Evolutionary conservation across 2,888 invertebrate genomes (phyloP).

Genomic region (Dione vanillae): DNA sequence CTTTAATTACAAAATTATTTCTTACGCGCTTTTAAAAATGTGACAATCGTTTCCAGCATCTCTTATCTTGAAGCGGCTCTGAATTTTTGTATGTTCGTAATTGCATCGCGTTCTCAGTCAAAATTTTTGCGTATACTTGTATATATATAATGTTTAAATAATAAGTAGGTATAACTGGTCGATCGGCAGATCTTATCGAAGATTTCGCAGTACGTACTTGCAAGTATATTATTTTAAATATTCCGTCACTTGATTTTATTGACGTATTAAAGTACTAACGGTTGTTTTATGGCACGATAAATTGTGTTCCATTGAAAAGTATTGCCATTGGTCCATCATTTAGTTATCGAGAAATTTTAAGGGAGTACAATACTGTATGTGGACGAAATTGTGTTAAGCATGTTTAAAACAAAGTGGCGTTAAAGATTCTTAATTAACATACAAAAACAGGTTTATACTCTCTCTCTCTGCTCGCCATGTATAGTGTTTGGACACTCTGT

Average conservation of each 20-base stretch:
- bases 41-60: slow-evolving; percentile 52
- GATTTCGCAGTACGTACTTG: slow-evolving; percentile 45
- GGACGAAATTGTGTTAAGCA: neutral
- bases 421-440: no score
- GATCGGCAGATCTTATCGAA: slow-evolving; percentile 55
- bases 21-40: neutral
- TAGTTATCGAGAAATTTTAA: neutral
- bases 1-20: neutral
- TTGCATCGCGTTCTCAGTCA: slow-evolving; percentile 69
- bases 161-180: slow-evolving; percentile 66
- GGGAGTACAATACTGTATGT: neutral
- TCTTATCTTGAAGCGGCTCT: slow-evolving; percentile 53
- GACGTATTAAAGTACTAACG: slow-evolving; percentile 42
- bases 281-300: slow-evolving; percentile 35
- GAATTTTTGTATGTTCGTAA: slow-evolving; percentile 72
- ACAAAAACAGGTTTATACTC: no score
- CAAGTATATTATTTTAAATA: slow-evolving; percentile 48
- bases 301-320: slow-evolving; percentile 13
- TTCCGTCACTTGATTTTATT: slow-evolving; percentile 39
- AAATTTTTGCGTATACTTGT: slow-evolving; percentile 68
- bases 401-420: neutral
- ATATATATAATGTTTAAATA: slow-evolving; percentile 59
- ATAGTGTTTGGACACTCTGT: no score
- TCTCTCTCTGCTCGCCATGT: no score
- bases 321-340: slow-evolving; percentile 14